Conservation (phyloP, 2,113 vertebrate species). For the Urocolius indicus region DNA sequence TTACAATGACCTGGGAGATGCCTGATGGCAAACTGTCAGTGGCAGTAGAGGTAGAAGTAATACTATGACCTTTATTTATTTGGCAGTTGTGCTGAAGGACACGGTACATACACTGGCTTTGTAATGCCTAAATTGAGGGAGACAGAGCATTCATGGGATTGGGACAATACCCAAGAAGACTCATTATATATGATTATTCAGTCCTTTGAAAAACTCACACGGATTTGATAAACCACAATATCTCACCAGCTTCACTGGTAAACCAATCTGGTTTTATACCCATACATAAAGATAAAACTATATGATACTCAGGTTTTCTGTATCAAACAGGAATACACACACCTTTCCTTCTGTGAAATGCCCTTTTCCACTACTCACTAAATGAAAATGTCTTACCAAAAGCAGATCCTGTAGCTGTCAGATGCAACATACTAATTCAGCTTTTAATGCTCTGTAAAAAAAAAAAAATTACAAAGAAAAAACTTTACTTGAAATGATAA, state of each 20-base stretch:
- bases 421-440: background rate
- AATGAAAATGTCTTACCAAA: background rate
- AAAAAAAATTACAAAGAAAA: background rate
- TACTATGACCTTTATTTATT: background rate
- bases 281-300: background rate
- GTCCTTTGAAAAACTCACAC: background rate
- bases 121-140: background rate
- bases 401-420: background rate
- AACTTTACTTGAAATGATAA: background rate
- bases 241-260: background rate
- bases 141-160: background rate
- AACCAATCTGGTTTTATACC: rapidly evolving
- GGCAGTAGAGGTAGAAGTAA: background rate
- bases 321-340: background rate
- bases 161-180: background rate
- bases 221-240: background rate
- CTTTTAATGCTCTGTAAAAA: background rate
- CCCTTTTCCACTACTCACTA: background rate
- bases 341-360: background rate
- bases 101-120: background rate
- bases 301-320: background rate
- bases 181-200: background rate
- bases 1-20: background rate
- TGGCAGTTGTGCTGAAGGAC: background rate
- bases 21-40: background rate